Evolutionary conservation across 2,113 vertebrate genomes (phyloP).

Genomic region (Sturnus vulgaris): DNA sequence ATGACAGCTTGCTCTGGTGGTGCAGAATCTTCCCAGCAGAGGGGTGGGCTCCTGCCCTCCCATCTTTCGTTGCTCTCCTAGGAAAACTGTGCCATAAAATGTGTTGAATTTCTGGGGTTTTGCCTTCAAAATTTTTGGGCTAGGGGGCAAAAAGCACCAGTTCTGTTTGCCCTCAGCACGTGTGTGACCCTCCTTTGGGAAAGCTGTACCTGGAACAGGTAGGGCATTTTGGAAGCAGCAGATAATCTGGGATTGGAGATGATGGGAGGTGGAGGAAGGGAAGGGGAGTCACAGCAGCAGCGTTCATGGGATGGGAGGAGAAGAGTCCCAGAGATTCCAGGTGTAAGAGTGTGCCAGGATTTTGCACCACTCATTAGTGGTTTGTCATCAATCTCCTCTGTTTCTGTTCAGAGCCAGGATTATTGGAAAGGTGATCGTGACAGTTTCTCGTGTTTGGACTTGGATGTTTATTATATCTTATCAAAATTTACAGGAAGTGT

Average conservation of each 20-base stretch:
- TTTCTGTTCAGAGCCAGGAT: too few relatives aligned
- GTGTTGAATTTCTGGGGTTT: not conserved
- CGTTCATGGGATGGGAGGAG: not conserved
- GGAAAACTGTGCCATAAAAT: not conserved
- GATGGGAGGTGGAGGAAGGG: not conserved
- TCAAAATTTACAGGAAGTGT: too few relatives aligned
- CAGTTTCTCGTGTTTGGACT: too few relatives aligned
- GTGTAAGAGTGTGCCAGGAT: too few relatives aligned
- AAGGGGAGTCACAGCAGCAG: not conserved
- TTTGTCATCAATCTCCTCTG: too few relatives aligned
- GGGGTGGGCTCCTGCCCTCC: not conserved
- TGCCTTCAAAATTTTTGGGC: not conserved
- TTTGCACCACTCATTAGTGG: too few relatives aligned
- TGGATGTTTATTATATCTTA: too few relatives aligned
- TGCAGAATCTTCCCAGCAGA: not conserved
- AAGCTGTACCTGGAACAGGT: not conserved
- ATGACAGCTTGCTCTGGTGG: not conserved
- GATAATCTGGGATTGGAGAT: not conserved
- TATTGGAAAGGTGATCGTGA: too few relatives aligned
- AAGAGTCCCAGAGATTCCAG: not conserved
- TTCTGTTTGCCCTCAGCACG: fast-evolving
- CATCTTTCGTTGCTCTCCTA: not conserved
- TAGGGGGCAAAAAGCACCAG: not conserved
- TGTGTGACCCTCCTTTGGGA: not conserved
- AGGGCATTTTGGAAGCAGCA: not conserved